Base-by-base conservation (phyloP, 2,113 vertebrate genomes). In the Pseudorhombus dupliciocellatus region DNA sequence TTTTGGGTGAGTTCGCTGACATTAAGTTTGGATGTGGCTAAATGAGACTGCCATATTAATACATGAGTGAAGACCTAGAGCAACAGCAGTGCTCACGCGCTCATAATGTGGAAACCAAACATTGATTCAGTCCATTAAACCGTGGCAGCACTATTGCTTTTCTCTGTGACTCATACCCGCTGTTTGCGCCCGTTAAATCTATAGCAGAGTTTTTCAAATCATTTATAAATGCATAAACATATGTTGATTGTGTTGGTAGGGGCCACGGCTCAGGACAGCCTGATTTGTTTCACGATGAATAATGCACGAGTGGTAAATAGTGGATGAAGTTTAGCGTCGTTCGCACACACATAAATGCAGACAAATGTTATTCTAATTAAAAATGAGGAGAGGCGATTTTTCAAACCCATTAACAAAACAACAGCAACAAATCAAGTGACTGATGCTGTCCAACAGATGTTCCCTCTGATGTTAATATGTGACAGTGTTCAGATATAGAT, bases 1-100 rank as follows among this genome's bases (percentile, higher is more conserved):
- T 50, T 85, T 62, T 65, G 65, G 75, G 8, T 15, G 62, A 69
- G 40, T 75, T 75, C n/a, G 15, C 40, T 77, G 40, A 18, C 28
- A 61, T 64, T 62, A 73, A 73, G 53, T 64, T 72, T 70, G 52
- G n/a, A 9, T 46, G 69, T 1, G 14, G 60, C 31, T 59, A 42
- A 82, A 82, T 66, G 30, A 79, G 70, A 59, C 22, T 30, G 50
- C 20, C 22, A 15, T 48, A 42, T 57, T 65, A 58, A 74, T 67
- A 34, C 16, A 63, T 0, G 20, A 30, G 54, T 37, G 22, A 24
- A 12, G 44, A 48, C 52, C 57, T 8, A 21, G 25, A 12, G 31
- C n/a, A 30, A 37, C 61, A 15, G n/a, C 18, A 46, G 22, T 58
- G n/a, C 40, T 14, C 20, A 20, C 37, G 59, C 22, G 52, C 57